A percentile compares a stretch with the other conserved stretches of the same genome.
phyloP scores from a whole-genome alignment of 2,888 invertebrate genomes.

The Tenthredo notha region DNA sequence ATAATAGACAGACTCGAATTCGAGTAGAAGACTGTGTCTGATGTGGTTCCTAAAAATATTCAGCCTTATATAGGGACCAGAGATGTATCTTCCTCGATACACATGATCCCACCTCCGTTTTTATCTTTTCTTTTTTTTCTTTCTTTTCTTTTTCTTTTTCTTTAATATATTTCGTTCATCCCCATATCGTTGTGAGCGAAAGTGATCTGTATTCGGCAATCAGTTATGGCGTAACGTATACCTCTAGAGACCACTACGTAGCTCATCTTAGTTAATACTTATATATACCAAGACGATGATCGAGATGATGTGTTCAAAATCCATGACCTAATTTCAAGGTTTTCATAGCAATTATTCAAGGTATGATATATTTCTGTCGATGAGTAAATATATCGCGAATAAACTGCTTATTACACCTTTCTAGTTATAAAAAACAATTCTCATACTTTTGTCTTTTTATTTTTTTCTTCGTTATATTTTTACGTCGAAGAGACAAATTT shows the following conservation, averaged over 20 bases:
- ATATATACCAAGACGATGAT: neutral
- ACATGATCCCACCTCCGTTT: neutral
- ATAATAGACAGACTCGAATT: neutral
- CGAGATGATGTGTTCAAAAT: neutral
- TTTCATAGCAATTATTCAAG: constrained; percentile 1
- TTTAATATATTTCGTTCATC: constrained; percentile 49
- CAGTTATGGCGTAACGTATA: constrained; percentile 55
- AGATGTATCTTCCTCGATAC: neutral
- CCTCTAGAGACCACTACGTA: neutral
- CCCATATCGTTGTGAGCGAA: constrained; percentile 55
- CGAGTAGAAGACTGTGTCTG: constrained; percentile 21
- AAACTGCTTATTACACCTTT: neutral
- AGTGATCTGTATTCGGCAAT: constrained; percentile 62
- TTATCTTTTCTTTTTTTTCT: neutral
- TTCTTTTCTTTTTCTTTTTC: neutral
- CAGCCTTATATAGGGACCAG: constrained; percentile 34
- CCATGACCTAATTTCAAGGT: constrained; percentile 32
- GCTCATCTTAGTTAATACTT: constrained; percentile 25
- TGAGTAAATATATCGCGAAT: neutral
- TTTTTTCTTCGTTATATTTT: neutral
- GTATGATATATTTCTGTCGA: neutral
- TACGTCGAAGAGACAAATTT: neutral
- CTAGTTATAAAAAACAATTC: neutral
- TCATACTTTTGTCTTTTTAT: too few relatives aligned
- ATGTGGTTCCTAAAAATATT: constrained; percentile 38